Conservation (phyloP, 2,888 invertebrate genomes). For the Tenodera sinensis region DNA sequence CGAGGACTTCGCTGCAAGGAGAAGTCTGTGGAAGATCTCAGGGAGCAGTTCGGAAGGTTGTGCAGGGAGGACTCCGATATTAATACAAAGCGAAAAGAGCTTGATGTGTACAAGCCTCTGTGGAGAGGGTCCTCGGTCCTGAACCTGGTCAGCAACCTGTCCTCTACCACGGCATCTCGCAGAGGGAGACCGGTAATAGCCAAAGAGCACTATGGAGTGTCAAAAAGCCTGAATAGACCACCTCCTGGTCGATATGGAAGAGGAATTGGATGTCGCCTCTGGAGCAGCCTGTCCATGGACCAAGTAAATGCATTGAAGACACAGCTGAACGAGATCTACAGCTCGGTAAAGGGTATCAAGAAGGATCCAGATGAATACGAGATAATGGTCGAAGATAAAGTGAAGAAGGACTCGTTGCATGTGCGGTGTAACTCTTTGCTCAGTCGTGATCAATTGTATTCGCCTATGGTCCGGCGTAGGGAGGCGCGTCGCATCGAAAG, state of each 20-base stretch:
- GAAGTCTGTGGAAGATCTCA: constrained; percentile 82
- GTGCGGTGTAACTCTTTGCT: constrained; percentile 49
- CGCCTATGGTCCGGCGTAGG: constrained; percentile 38
- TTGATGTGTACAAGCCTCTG: constrained; percentile 65
- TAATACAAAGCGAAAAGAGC: constrained; percentile 23
- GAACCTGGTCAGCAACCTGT: constrained; percentile 70
- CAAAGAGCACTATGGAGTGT: neutral
- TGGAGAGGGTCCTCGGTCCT: constrained; percentile 82
- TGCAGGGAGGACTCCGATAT: constrained; percentile 43
- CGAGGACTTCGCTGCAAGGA: constrained; percentile 76
- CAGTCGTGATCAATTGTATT: constrained; percentile 38
- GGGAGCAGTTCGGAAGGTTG: constrained; percentile 68
- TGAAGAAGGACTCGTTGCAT: constrained; percentile 38
- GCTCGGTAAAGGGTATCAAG: constrained; percentile 42
- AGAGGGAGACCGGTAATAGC: constrained; percentile 30
- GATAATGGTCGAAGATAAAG: constrained; percentile 52
- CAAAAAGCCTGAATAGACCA: neutral
- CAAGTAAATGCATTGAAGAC: constrained; percentile 76
- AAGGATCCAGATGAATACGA: constrained; percentile 51
- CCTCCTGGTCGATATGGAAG: constrained; percentile 25
- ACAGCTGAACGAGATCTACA: constrained; percentile 78
- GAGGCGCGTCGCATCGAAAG: constrained; percentile 44
- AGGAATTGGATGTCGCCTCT: constrained; percentile 71
- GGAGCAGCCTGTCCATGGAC: constrained; percentile 80
- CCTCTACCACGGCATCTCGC: constrained; percentile 42